phyloP scores from a whole-genome alignment of 2,888 invertebrate species.

The Prenolepis imparis region DNA sequence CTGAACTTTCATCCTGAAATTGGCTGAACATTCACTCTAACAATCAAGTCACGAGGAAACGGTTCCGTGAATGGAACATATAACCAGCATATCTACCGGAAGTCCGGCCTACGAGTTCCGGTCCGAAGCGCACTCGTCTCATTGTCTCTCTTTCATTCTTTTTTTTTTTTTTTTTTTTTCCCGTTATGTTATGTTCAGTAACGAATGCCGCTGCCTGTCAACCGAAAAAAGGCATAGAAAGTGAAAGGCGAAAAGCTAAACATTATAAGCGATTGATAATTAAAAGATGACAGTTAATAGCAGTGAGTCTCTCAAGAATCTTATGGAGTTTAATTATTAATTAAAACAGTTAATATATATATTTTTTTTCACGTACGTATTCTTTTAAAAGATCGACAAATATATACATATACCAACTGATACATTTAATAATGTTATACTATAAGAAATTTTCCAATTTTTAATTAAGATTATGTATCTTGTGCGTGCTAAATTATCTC shows the following conservation, averaged over 20 bases:
- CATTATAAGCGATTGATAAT: slow-evolving; percentile 19
- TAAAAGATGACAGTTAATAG: not conserved
- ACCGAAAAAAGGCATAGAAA: slow-evolving; percentile 64
- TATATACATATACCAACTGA: not conserved
- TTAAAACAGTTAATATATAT: not conserved
- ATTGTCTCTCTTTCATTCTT: slow-evolving; percentile 73
- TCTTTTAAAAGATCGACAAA: not conserved
- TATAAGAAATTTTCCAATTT: not conserved
- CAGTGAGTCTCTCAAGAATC: not conserved
- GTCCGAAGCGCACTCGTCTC: slow-evolving; percentile 76
- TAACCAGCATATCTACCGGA: slow-evolving; percentile 85
- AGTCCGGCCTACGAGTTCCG: slow-evolving; percentile 86
- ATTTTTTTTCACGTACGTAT: not conserved
- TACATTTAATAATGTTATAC: not conserved
- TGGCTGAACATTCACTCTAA: slow-evolving; percentile 66
- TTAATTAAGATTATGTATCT: not conserved
- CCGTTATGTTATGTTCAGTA: slow-evolving; percentile 51
- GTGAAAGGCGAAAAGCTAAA: slow-evolving; percentile 66
- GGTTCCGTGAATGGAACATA: slow-evolving; percentile 76
- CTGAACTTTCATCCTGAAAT: slow-evolving; percentile 70
- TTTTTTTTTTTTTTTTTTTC: slow-evolving; percentile 54
- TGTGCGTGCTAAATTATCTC: not conserved
- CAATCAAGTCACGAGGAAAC: slow-evolving; percentile 74
- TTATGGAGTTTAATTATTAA: slow-evolving; percentile 4
- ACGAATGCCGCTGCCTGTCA: slow-evolving; percentile 59